These are phyloP conservation scores for Monopis laevigella DNA, from an alignment of 2,888 invertebrate species.

Conservation along the genomic window DNA sequence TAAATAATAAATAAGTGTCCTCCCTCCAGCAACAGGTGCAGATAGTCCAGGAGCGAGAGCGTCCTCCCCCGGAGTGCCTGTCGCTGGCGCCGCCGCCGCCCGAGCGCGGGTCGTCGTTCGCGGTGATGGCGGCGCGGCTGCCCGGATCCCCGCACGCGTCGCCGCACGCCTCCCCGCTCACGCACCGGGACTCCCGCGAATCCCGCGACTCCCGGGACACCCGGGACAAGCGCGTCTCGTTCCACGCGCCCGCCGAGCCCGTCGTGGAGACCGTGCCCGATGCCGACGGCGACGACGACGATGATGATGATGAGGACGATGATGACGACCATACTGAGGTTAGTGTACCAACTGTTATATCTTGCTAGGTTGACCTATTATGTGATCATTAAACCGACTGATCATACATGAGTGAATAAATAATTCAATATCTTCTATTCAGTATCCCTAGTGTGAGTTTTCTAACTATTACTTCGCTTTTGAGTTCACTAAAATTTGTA, in stretches of 20 bases:
- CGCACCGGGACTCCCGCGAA: constrained; percentile 46
- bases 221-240: constrained; percentile 77
- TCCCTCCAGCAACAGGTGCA: no score
- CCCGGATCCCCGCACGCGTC: constrained; percentile 30
- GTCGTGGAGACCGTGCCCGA: constrained; percentile 14
- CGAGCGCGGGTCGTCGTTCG: constrained; percentile 88
- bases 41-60: no score
- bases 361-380: no score
- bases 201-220: constrained; percentile 37
- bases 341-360: no score
- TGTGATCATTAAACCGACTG: no score
- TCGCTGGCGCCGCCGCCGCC: constrained; percentile 81
- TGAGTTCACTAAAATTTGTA: no score
- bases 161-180: constrained; percentile 36
- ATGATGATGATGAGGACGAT: constrained; percentile 11
- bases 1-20: neutral
- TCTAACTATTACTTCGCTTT: no score
- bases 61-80: no score
- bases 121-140: constrained; percentile 77
- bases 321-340: no score
- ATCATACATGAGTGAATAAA: no score
- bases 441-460: no score
- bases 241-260: constrained; percentile 56
- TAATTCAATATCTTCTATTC: no score
- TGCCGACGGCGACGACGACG: constrained; percentile 6